Percentiles rank a stretch among this genome's conserved stretches.
Conservation (phyloP, 1,140 invertebrate species). For the Geopemphigus sp. region DNA sequence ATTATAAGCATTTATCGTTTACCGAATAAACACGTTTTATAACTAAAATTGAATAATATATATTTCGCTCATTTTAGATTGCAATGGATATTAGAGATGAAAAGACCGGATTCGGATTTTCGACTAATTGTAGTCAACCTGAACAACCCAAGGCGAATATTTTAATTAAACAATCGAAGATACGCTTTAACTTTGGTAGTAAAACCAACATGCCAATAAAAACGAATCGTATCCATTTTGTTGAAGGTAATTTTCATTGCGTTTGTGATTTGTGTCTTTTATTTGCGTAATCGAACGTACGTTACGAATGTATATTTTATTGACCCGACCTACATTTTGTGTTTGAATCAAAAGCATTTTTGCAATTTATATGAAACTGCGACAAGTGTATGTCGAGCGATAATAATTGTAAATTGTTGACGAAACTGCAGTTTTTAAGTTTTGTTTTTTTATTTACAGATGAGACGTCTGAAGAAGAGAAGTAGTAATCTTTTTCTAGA, state of each 20-base stretch:
- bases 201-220: constrained; percentile 42
- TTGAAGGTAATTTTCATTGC: constrained; percentile 12
- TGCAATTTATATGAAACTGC: neutral
- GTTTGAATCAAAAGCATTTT: neutral
- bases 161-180: constrained; percentile 23
- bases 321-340: neutral
- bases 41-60: neutral
- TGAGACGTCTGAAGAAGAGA: constrained; percentile 37
- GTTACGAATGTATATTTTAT: neutral
- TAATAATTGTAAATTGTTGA: neutral
- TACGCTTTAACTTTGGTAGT: constrained; percentile 35
- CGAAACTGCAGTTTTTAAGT: neutral
- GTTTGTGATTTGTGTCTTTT: neutral
- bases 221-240: constrained; percentile 39
- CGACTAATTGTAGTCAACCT: neutral
- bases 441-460: constrained; percentile 28
- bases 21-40: no score
- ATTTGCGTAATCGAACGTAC: neutral
- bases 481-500: constrained; percentile 1
- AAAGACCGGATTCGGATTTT: constrained; percentile 36
- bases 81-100: constrained; percentile 30
- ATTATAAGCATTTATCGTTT: no score
- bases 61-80: constrained; percentile 16
- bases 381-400: no score
- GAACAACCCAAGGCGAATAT: constrained; percentile 1